Evolutionary conservation across 2,113 vertebrate genomes (phyloP).

Genomic region (Salvelinus alpinus): DNA sequence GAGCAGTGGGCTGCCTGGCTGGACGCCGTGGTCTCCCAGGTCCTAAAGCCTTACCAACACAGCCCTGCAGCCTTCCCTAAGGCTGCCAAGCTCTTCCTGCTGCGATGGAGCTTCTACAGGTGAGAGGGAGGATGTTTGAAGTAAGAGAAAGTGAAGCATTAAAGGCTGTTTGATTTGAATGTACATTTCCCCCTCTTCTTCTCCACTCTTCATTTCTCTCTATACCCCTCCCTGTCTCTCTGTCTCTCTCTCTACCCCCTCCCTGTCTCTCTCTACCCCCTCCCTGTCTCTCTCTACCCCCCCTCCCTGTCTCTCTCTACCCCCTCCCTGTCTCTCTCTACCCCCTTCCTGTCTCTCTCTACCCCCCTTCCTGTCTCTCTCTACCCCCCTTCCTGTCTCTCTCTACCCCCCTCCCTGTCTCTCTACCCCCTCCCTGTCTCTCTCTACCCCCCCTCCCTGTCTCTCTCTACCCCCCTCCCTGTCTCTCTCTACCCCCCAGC

Average conservation of each 20-base stretch:
- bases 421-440: not conserved
- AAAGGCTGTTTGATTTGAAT: too few relatives aligned
- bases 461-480: not conserved
- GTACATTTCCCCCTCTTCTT: too few relatives aligned
- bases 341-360: too few relatives aligned
- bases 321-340: too few relatives aligned
- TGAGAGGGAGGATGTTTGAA: conserved; percentile 36
- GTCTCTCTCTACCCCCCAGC: conserved; percentile 54
- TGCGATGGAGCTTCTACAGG: conserved; percentile 97
- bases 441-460: not conserved
- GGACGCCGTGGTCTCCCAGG: conserved; percentile 87
- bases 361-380: too few relatives aligned
- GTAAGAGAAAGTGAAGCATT: too few relatives aligned
- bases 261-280: too few relatives aligned
- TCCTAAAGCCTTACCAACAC: conserved; percentile 90
- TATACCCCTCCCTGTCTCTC: conserved; percentile 77
- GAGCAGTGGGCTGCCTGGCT: conserved; percentile 95
- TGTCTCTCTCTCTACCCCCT: conserved; percentile 72
- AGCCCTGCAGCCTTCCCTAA: conserved; percentile 82
- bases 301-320: too few relatives aligned
- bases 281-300: too few relatives aligned
- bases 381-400: not conserved
- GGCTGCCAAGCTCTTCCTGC: conserved; percentile 90
- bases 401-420: not conserved
- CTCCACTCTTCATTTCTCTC: too few relatives aligned